Percentiles rank a stretch among this genome's conserved stretches.
phyloP scores from a whole-genome alignment of 37 sponge, comb jelly and placozoan species.

The Chondrosia reniformis region DNA sequence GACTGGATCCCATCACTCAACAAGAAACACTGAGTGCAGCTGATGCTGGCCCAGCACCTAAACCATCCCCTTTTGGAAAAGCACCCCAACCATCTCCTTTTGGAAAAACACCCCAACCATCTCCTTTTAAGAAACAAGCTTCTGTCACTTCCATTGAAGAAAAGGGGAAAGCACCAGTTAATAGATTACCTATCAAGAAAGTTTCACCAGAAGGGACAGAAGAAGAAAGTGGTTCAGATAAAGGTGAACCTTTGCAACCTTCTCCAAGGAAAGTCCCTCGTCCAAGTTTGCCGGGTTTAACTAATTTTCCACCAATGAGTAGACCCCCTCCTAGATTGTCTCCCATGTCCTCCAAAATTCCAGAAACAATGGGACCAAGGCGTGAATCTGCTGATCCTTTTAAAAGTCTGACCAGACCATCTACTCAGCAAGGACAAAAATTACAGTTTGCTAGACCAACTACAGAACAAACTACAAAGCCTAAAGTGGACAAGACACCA shows the following conservation, averaged over 20 bases:
- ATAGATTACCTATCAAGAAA: slow-evolving; percentile 33
- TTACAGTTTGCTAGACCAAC: no score
- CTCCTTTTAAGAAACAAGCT: not conserved
- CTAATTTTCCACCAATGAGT: no score
- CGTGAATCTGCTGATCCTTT: no score
- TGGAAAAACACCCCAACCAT: not conserved
- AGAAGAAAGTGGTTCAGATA: slow-evolving; percentile 18
- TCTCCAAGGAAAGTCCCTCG: no score
- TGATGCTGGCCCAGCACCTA: not conserved
- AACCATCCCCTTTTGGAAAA: not conserved
- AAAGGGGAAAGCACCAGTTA: slow-evolving; percentile 46
- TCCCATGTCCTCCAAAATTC: no score
- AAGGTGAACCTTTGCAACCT: slow-evolving; percentile 14
- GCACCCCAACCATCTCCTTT: not conserved
- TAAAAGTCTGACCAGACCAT: no score
- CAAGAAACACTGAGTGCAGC: not conserved
- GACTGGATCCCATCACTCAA: slow-evolving; percentile 13
- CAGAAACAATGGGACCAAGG: no score
- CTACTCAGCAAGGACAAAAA: no score
- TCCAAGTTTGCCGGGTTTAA: no score
- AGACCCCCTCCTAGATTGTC: no score
- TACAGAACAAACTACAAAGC: no score
- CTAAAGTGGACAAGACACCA: no score
- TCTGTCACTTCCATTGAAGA: not conserved
- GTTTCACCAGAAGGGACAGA: slow-evolving; percentile 30